Base-by-base conservation (phyloP, 2,888 invertebrate genomes). In the Ischnus inquisitorius region DNA sequence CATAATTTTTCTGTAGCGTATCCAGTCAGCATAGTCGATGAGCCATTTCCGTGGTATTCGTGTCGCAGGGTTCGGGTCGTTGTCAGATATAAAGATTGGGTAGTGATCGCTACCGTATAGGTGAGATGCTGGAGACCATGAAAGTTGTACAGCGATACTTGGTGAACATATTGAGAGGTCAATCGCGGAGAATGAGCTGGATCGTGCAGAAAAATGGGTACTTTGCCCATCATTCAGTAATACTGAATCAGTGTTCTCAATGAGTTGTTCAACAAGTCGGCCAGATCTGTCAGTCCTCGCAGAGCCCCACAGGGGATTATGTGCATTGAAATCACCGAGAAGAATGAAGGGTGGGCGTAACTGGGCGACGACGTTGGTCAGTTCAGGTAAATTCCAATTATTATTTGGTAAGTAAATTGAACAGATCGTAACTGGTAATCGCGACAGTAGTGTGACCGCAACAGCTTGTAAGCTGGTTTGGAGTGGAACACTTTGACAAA, bases 71-170 rank as follows among this genome's bases (percentile, higher is more conserved):
- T 12, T 22, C n/a, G 41, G 34, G 22, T 25, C 22, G n/a, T 64
- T 22, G 16, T 64, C 41, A 6, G n/a, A 39, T 3, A 64, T 64
- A 6, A 64, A 25, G 14, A 64, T 64, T 39, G 64, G 64, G 41
- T n/a, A 64, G 64, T 64, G 64, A 16, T 64, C 64, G 34, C 64
- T 64, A n/a, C 64, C 64, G 22, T 28, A 64, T 64, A 64, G 34
- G 64, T 64, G 22, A 6, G 67, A 34, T 22, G 25, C 12, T n/a
- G 67, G 39, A 19, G 6, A 22, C 64, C 64, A 64, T 34, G 64
- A 25, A 14, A 64, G 16, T n/a, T 16, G 12, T 14, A 41, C 41
- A n/a, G 64, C 64, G 8, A 64, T 10, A 28, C 22, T 60, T n/a
- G 60, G 60, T 60, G 60, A 25, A 16, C 60, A 60, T 10, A 60